A percentile compares a stretch with the other conserved stretches of the same genome.
phyloP scores from a whole-genome alignment of 2,888 invertebrate species.

The Harpalus rubripes region DNA sequence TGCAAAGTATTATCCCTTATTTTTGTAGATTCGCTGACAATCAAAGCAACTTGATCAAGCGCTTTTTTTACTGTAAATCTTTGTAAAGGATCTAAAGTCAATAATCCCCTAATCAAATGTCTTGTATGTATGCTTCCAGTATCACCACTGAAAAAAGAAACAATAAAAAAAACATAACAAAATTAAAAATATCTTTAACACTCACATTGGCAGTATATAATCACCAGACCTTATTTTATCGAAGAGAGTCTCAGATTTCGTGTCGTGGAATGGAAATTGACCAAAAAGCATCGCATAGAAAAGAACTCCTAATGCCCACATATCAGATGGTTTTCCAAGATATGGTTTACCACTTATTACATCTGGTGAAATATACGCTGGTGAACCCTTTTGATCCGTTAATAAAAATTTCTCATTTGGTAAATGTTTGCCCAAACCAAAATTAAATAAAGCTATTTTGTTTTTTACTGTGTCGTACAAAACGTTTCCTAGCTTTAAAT shows the following conservation, averaged over 20 bases:
- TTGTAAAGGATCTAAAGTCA: slow-evolving; percentile 84
- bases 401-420: slow-evolving; percentile 85
- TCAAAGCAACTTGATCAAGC: slow-evolving; percentile 67
- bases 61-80: slow-evolving; percentile 85
- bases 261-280: slow-evolving; percentile 90
- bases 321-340: slow-evolving; percentile 88
- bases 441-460: slow-evolving; percentile 85
- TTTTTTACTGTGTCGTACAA: slow-evolving; percentile 85
- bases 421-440: slow-evolving; percentile 87
- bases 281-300: slow-evolving; percentile 89
- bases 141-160: slow-evolving; percentile 75
- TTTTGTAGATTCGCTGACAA: slow-evolving; percentile 43
- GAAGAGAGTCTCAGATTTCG: slow-evolving; percentile 86
- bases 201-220: slow-evolving; percentile 86
- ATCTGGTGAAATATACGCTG: slow-evolving; percentile 90
- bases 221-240: slow-evolving; percentile 87
- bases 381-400: slow-evolving; percentile 88
- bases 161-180: neutral
- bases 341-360: slow-evolving; percentile 88
- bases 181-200: neutral
- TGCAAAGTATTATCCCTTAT: slow-evolving; percentile 70
- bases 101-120: slow-evolving; percentile 83
- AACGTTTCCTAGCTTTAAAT: slow-evolving; percentile 88
- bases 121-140: slow-evolving; percentile 83
- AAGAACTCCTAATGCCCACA: slow-evolving; percentile 91